phyloP scores from a whole-genome alignment of 2,797 vertebrate genomes.

The Somateria mollissima region DNA sequence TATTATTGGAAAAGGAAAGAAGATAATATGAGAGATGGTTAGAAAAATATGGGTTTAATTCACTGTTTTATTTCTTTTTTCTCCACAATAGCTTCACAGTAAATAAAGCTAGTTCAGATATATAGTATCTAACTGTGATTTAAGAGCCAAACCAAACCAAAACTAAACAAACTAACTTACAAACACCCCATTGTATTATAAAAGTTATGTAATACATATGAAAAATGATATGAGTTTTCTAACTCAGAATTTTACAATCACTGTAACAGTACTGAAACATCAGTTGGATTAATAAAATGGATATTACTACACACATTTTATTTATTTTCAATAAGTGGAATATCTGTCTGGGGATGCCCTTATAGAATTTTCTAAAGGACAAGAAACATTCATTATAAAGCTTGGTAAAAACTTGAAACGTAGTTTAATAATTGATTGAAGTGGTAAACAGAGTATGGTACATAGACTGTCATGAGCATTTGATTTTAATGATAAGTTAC shows the following conservation, averaged over 20 bases:
- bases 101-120: background rate
- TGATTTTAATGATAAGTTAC: background rate
- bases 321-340: slow-evolving; percentile 5
- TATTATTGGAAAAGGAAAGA: background rate
- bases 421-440: background rate
- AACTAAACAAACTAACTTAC: background rate
- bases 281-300: slow-evolving; percentile 27
- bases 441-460: background rate
- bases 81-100: background rate
- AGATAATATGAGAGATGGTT: background rate
- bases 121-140: background rate
- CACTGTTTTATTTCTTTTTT: background rate
- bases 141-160: background rate
- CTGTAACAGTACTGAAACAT: background rate
- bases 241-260: background rate
- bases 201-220: background rate
- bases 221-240: background rate
- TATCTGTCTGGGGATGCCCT: background rate
- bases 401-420: background rate
- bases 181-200: background rate
- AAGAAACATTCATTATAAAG: background rate
- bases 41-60: background rate
- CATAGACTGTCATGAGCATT: background rate
- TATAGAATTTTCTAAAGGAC: background rate
- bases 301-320: background rate